Evolutionary conservation across 2,797 vertebrate genomes (phyloP), one percentile per base, ranked within the genome.

Genomic region (Thalassophryne amazonica): DNA sequence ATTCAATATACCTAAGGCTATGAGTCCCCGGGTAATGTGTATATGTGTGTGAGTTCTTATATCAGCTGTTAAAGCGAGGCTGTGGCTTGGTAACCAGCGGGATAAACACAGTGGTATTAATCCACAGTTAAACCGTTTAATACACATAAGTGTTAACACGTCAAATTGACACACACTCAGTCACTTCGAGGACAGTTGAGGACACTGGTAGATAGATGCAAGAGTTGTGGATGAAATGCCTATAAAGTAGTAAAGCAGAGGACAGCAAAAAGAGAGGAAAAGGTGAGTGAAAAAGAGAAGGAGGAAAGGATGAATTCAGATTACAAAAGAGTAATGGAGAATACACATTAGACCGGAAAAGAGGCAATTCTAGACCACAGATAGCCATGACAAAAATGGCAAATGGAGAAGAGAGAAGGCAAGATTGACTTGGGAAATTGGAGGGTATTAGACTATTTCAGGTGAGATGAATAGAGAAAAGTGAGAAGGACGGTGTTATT

Each of bases 401-500:
- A 70, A 56, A 40, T 21, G 21, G 27, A 59, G 41, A 64, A 49
- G 39, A 64, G 33, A 47, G 13, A 23, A 34, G 31, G 27, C 8
- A 12, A 49, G 43, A 19, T 31, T 30, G 50, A 39, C 28, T 30
- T 6, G 35, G 47, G 48, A 79, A 70, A 74, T 48, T 35, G 28
- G 37, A 56, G 59, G 5, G 0, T 33, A 62, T 56, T 39, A 35
- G 69, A 67, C 43, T 39, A 60, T 78, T 72, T 74, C 46, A 70
- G 52, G 60, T 64, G 64, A 64, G 60, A 65, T 67, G 69, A 78
- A 68, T 49, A 33, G 37, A 69, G 56, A 52, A 72, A 57, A 79
- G 47, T 56, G 54, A 70, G 48, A 60, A 29, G 32, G 25, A 57
- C 60, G 73, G 48, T 38, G 30, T 56, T 71, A 69, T 56, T 17